These are phyloP conservation scores for Cyphomyrmex costatus DNA, from an alignment of 1,140 invertebrate species.

Conservation along the genomic window DNA sequence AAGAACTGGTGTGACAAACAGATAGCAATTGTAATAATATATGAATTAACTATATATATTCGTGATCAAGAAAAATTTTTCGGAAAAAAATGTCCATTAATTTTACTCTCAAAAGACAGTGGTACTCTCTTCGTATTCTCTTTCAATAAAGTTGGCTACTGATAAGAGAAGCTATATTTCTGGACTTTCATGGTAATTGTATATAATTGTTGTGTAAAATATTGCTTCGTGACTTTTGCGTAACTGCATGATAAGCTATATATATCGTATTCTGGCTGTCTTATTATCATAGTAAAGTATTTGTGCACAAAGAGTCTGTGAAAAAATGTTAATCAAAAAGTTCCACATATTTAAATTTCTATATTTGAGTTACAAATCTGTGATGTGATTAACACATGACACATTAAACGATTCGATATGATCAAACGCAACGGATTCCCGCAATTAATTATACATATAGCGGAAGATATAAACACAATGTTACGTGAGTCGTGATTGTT, in stretches of 20 bases:
- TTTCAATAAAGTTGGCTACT: not conserved
- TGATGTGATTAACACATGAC: not conserved
- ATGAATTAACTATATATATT: constrained; percentile 4
- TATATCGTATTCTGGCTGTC: too few relatives aligned
- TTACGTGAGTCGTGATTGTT: constrained; percentile 8
- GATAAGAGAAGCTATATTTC: not conserved
- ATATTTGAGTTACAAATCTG: not conserved
- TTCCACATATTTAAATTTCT: too few relatives aligned
- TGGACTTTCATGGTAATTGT: not conserved
- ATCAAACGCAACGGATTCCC: not conserved
- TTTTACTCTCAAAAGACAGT: not conserved
- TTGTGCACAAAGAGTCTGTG: not conserved
- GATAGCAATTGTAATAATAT: constrained; percentile 37
- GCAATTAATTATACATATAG: constrained; percentile 26
- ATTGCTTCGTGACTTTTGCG: not conserved
- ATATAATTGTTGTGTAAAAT: not conserved
- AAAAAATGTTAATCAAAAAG: constrained; percentile 7
- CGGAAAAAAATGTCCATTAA: not conserved
- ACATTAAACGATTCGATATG: not conserved
- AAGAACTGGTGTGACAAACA: constrained; percentile 60
- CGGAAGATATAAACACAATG: not conserved
- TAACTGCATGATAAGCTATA: not conserved
- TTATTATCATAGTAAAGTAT: not conserved
- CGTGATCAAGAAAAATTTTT: too few relatives aligned
- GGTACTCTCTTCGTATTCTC: not conserved